Conservation (phyloP, 2,888 invertebrate species). For the Calliscelio sp. region DNA sequence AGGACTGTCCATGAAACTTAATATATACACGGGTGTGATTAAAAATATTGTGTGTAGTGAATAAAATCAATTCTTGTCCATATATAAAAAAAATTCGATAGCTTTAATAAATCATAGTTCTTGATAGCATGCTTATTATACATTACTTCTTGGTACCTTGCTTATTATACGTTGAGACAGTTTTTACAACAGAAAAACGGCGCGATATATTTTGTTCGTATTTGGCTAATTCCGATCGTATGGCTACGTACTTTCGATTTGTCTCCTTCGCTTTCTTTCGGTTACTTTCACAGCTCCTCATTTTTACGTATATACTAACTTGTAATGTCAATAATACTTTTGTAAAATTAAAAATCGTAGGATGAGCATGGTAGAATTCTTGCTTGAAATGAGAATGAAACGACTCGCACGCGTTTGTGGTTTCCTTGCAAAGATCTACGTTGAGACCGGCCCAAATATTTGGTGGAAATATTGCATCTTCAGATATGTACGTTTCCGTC, state of each 20-base stretch:
- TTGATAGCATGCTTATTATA: too few species aligned
- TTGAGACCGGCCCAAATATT: neutral
- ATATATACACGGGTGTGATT: too few species aligned
- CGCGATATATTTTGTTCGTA: too few species aligned
- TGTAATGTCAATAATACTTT: neutral
- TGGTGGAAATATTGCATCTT: neutral
- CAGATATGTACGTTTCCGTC: neutral
- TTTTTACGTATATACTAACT: neutral
- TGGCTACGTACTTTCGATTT: constrained; percentile 43
- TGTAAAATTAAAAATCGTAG: neutral
- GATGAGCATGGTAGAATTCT: constrained; percentile 5
- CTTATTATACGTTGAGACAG: too few species aligned
- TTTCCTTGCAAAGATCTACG: neutral
- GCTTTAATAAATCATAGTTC: too few species aligned
- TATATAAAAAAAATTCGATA: too few species aligned
- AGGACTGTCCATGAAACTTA: too few species aligned
- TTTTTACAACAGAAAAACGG: too few species aligned
- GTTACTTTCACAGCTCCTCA: neutral
- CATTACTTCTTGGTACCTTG: too few species aligned
- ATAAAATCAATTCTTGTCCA: too few species aligned
- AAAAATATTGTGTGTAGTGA: too few species aligned
- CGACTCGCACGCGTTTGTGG: neutral
- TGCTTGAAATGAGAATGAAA: constrained; percentile 4
- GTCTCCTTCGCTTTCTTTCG: neutral
- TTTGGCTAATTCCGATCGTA: too few species aligned